Conservation (phyloP, 2,797 vertebrate species). For the Cheirogaleus major region DNA sequence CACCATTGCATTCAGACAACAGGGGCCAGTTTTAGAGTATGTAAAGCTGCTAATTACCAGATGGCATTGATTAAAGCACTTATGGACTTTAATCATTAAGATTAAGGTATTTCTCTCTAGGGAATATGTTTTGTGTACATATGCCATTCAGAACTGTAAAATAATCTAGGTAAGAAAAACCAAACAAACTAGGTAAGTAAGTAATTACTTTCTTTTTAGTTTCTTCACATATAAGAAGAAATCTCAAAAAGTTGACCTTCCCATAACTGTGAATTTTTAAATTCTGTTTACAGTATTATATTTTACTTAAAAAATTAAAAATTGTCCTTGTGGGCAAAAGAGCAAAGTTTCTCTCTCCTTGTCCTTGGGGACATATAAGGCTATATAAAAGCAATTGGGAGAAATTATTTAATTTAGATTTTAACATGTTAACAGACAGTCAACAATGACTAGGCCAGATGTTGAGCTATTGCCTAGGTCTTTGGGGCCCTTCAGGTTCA, state of each 20-base stretch:
- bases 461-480: conserved; percentile 12
- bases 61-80: not conserved
- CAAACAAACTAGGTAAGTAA: not conserved
- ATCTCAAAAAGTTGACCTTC: conserved; percentile 21
- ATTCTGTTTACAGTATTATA: not conserved
- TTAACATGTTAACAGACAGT: not conserved
- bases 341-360: not conserved
- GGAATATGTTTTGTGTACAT: not conserved
- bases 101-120: not conserved
- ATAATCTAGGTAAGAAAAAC: not conserved
- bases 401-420: conserved; percentile 52
- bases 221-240: not conserved
- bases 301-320: conserved; percentile 44
- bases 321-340: not conserved
- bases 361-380: not conserved
- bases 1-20: not conserved
- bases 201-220: not conserved
- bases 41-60: not conserved
- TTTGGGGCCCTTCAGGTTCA: conserved; percentile 45
- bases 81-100: not conserved
- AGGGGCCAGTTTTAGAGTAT: not conserved
- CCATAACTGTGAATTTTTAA: not conserved
- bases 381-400: conserved; percentile 25
- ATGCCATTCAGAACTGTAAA: not conserved
- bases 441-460: conserved; percentile 41